These are phyloP conservation scores for Aeoliscus strigatus DNA, from an alignment of 2,797 vertebrate genomes.

Conservation along the genomic window DNA sequence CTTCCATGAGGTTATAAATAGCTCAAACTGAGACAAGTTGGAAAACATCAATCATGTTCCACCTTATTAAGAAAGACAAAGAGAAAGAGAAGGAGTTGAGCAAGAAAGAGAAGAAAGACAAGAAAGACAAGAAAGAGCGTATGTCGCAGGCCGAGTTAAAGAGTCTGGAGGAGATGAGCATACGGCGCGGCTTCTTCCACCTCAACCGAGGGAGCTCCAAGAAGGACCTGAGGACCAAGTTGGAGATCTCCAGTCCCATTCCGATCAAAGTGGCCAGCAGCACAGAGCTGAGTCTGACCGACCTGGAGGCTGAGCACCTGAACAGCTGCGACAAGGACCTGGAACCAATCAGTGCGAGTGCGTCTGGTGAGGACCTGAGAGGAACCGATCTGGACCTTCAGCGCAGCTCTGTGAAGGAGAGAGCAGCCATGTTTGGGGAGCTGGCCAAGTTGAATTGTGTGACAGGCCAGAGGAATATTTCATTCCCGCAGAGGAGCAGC, in stretches of 20 bases:
- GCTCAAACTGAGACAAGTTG: slow-evolving; percentile 8
- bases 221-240: slow-evolving; percentile 79
- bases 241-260: slow-evolving; percentile 96
- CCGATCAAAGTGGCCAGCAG: slow-evolving; percentile 91
- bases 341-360: slow-evolving; percentile 72
- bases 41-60: slow-evolving; percentile 66
- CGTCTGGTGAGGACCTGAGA: slow-evolving; percentile 79
- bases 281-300: slow-evolving; percentile 82
- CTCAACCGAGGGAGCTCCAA: slow-evolving; percentile 86
- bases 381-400: slow-evolving; percentile 64
- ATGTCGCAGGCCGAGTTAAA: slow-evolving; percentile 78
- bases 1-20: slow-evolving; percentile 4
- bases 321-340: slow-evolving; percentile 76
- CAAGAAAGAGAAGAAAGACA: slow-evolving; percentile 74
- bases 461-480: slow-evolving; percentile 76
- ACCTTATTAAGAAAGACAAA: slow-evolving; percentile 77
- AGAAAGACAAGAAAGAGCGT: slow-evolving; percentile 75
- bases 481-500: slow-evolving; percentile 79
- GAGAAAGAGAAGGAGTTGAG: slow-evolving; percentile 68
- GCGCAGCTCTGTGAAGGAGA: slow-evolving; percentile 84
- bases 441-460: slow-evolving; percentile 82
- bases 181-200: slow-evolving; percentile 91
- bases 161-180: slow-evolving; percentile 89
- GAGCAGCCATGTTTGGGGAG: slow-evolving; percentile 85
- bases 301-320: slow-evolving; percentile 73